Evolutionary conservation across 2,113 vertebrate species (phyloP).

Genomic region (Ivindomyrus marchei): DNA sequence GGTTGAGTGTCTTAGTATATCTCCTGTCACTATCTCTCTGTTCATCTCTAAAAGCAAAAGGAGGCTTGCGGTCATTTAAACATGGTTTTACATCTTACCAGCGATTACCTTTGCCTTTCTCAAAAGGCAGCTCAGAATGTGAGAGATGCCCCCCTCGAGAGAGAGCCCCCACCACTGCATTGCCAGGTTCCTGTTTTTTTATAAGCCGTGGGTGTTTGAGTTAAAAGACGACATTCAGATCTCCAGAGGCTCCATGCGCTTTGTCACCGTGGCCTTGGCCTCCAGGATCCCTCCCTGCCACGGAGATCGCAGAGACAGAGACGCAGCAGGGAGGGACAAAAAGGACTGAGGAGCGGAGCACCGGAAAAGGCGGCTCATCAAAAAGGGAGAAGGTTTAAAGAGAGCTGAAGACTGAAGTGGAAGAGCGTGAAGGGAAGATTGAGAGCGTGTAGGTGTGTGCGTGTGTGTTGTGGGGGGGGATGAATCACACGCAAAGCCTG

Average conservation of each 20-base stretch:
- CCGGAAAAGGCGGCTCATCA: background rate
- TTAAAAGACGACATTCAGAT: background rate
- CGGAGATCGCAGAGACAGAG: background rate
- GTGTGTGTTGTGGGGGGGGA: slow-evolving; percentile 13
- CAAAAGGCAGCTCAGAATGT: background rate
- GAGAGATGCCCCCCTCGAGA: background rate
- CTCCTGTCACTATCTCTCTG: background rate
- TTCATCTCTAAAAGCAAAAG: background rate
- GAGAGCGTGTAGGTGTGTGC: background rate
- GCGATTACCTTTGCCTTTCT: background rate
- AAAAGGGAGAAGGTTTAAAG: background rate
- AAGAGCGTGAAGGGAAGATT: background rate
- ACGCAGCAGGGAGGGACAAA: background rate
- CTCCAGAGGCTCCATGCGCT: background rate
- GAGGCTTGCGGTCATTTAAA: too few species aligned
- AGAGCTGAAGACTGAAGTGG: background rate
- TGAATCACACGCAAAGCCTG: slow-evolving; percentile 21
- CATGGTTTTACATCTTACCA: background rate
- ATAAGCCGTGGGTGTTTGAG: slow-evolving; percentile 5
- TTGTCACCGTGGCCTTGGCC: background rate
- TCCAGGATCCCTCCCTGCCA: background rate
- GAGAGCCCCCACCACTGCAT: background rate
- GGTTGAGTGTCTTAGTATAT: background rate
- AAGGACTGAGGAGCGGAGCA: background rate
- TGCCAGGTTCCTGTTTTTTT: background rate